Conservation (phyloP, 2,888 invertebrate genomes). For the Smittia aterrima region DNA sequence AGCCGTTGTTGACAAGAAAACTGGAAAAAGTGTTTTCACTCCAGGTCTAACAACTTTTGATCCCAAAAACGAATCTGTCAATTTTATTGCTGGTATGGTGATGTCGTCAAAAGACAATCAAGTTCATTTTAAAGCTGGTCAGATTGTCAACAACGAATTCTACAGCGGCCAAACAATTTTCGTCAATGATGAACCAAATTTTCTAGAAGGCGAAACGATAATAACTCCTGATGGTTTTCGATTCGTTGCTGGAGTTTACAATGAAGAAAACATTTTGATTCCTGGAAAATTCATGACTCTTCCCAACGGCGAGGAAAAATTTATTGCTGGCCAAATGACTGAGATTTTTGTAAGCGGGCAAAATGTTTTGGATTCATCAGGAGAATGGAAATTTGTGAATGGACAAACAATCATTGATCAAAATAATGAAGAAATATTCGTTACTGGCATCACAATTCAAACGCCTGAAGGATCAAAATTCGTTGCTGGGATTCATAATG, state of each 20-base stretch:
- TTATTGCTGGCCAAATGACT: conserved; percentile 64
- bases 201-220: conserved; percentile 64
- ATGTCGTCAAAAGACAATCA: conserved; percentile 48
- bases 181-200: conserved; percentile 59
- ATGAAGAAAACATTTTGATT: conserved; percentile 58
- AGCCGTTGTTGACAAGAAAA: conserved; percentile 66
- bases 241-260: conserved; percentile 62
- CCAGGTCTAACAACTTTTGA: conserved; percentile 62
- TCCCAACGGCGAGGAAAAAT: conserved; percentile 55
- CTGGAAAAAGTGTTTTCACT: conserved; percentile 61
- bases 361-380: conserved; percentile 56
- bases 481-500: conserved; percentile 63
- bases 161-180: conserved; percentile 65
- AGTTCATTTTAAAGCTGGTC: conserved; percentile 68
- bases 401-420: conserved; percentile 63
- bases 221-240: conserved; percentile 62
- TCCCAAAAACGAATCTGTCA: conserved; percentile 62
- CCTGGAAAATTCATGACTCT: conserved; percentile 63
- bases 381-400: conserved; percentile 63
- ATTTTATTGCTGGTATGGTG: conserved; percentile 67
- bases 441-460: conserved; percentile 64
- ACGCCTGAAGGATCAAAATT: conserved; percentile 64
- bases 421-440: conserved; percentile 57
- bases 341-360: conserved; percentile 65
- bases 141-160: conserved; percentile 62